Evolutionary conservation across 1,140 invertebrate species (phyloP).

Genomic region (Pachyrhynchus sulphureomaculatus): DNA sequence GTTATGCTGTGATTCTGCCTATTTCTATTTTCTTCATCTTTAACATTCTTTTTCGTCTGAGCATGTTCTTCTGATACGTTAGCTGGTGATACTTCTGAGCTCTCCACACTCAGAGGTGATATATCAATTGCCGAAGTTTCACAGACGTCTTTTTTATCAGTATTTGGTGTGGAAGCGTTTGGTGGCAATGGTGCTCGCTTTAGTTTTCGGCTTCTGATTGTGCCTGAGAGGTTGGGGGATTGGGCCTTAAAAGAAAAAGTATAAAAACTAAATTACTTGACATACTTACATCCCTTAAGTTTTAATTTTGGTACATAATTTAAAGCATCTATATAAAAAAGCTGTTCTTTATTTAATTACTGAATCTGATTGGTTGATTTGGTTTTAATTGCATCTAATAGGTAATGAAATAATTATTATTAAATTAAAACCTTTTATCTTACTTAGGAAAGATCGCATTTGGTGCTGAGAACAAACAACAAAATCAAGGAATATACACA

Average conservation of each 20-base stretch:
- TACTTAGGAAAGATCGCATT: too few relatives aligned
- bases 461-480: too few relatives aligned
- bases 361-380: too few relatives aligned
- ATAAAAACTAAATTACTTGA: too few relatives aligned
- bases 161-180: constrained; percentile 27
- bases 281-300: too few relatives aligned
- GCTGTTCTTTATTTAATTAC: too few relatives aligned
- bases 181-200: constrained; percentile 61
- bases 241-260: constrained; percentile 7
- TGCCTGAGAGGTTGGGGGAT: constrained; percentile 15
- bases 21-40: constrained; percentile 61
- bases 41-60: constrained; percentile 57
- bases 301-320: too few relatives aligned
- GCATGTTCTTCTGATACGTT: constrained; percentile 30
- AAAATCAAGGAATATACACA: too few relatives aligned
- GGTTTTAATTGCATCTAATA: too few relatives aligned
- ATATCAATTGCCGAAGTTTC: not conserved
- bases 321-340: too few relatives aligned
- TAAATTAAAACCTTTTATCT: too few relatives aligned
- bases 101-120: not conserved
- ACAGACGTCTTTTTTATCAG: constrained; percentile 1
- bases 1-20: constrained; percentile 53
- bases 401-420: too few relatives aligned
- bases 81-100: not conserved
- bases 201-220: constrained; percentile 49